Percentiles rank a stretch among this genome's conserved stretches.
These are phyloP conservation scores for Xyrauchen texanus DNA, from an alignment of 2,113 vertebrate genomes.

Conservation along the genomic window DNA sequence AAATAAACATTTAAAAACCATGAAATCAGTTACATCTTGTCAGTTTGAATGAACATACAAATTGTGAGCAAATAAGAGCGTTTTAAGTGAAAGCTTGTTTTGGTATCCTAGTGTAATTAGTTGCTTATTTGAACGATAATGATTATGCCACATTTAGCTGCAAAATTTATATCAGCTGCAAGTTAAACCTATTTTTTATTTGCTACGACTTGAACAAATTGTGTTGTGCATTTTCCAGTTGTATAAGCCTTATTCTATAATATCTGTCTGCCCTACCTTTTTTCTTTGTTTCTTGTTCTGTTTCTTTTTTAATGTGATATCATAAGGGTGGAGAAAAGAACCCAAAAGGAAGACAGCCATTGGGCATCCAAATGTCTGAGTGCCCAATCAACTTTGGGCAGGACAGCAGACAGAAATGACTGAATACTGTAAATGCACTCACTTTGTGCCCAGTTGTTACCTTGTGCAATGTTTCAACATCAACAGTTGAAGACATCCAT, in stretches of 20 bases:
- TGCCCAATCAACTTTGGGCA: conserved; percentile 60
- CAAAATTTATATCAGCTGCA: conserved; percentile 64
- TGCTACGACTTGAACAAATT: conserved; percentile 84
- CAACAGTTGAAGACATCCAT: conserved; percentile 98
- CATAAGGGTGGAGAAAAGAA: conserved; percentile 57
- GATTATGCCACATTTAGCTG: conserved; percentile 61
- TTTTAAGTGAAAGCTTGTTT: conserved; percentile 74
- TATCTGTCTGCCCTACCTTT: conserved; percentile 80
- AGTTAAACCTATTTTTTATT: conserved; percentile 71
- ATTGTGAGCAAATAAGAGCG: conserved; percentile 43
- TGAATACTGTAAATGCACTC: conserved; percentile 95
- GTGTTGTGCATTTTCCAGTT: conserved; percentile 89
- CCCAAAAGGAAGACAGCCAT: conserved; percentile 52
- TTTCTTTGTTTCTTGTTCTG: conserved; percentile 74
- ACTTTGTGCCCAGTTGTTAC: conserved; percentile 87
- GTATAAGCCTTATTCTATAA: conserved; percentile 98
- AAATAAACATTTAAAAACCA: conserved; percentile 43
- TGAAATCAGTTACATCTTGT: conserved; percentile 17
- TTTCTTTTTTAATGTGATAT: conserved; percentile 71
- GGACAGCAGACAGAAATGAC: conserved; percentile 75
- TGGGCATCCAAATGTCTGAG: conserved; percentile 60
- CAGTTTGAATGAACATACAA: conserved; percentile 1
- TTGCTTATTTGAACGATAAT: conserved; percentile 70
- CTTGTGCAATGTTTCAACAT: conserved; percentile 99
- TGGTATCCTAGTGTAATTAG: conserved; percentile 77